Base-by-base conservation (phyloP, 2,888 invertebrate genomes). In the Sycophila texana region DNA sequence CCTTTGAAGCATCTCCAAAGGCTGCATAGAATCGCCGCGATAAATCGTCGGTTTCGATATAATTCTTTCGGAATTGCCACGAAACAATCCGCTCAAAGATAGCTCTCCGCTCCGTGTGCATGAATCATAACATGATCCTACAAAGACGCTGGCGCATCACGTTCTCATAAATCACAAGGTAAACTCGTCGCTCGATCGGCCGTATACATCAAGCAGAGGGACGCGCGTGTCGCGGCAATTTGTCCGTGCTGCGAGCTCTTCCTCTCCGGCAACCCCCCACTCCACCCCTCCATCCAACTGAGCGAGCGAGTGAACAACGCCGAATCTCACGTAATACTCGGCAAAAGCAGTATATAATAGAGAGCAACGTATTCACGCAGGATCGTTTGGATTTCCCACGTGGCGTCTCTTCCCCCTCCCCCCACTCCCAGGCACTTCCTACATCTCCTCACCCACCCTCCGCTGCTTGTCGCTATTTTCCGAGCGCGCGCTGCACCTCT, bases 331-430 rank as follows among this genome's bases (percentile, higher is more conserved):
- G 57, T 66, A 77, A 77, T 77, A 22, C 70, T 63, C 63, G 53
- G 70, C 68, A 63, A 70, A 77, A 49, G 65, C 74, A 55, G 51
- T 16, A 49, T 51, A 75, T 60, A 75, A 68, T 75, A 60, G 18
- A 68, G n/a, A 26, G 61, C n/a, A 26, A 16, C 61, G 2, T 61
- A 30, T n/a, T 5, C 61, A 61, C 61, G 30, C 30, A 22, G 60
- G 67, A 74, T 78, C 68, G 73, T 61, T 74, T 70, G 78, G 67
- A 78, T 74, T 78, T 78, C 78, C 78, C 78, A 78, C 73, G 61
- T 74, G 73, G 73, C 18, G 18, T n/a, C 4, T 47, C 39, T 51
- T 18, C 12, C 58, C 7, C 39, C 39, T 4, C 7, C 39, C 0
- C 7, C 7, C 7, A 4, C 39, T 30, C 7, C 3, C 39, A 0